Evolutionary conservation across 2,888 invertebrate genomes (phyloP).

Genomic region (Diadegma fenestrale): DNA sequence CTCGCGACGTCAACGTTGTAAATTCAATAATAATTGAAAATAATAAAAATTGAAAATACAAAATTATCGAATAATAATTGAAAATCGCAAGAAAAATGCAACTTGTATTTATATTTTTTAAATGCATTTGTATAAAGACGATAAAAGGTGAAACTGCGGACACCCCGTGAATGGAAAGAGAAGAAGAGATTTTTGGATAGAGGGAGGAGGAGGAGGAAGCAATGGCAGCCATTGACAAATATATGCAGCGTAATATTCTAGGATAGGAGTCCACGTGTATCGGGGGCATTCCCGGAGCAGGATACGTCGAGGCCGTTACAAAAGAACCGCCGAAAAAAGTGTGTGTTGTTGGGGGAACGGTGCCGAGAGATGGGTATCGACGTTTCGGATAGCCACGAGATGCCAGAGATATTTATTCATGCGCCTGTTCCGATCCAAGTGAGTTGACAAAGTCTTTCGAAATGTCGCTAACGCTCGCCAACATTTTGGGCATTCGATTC

Average conservation of each 20-base stretch:
- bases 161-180: background rate
- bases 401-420: constrained; percentile 40
- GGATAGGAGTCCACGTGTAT: constrained; percentile 15
- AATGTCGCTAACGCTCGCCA: background rate
- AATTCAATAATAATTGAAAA: too few relatives aligned
- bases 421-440: constrained; percentile 6
- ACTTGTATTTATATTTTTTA: background rate
- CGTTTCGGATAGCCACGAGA: constrained; percentile 51
- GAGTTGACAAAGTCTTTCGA: background rate
- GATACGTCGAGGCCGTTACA: constrained; percentile 35
- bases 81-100: too few relatives aligned
- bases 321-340: constrained; percentile 23
- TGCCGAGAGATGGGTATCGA: constrained; percentile 49
- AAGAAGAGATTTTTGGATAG: constrained; percentile 35
- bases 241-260: constrained; percentile 34
- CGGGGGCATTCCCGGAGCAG: constrained; percentile 25
- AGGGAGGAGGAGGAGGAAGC: constrained; percentile 27
- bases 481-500: background rate
- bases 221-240: constrained; percentile 21
- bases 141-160: background rate
- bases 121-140: background rate
- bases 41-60: too few relatives aligned
- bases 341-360: constrained; percentile 52
- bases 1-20: too few relatives aligned
- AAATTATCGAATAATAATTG: too few relatives aligned